Evolutionary conservation across 2,888 invertebrate genomes (phyloP).

Genomic region (Dilophus febrilis): DNA sequence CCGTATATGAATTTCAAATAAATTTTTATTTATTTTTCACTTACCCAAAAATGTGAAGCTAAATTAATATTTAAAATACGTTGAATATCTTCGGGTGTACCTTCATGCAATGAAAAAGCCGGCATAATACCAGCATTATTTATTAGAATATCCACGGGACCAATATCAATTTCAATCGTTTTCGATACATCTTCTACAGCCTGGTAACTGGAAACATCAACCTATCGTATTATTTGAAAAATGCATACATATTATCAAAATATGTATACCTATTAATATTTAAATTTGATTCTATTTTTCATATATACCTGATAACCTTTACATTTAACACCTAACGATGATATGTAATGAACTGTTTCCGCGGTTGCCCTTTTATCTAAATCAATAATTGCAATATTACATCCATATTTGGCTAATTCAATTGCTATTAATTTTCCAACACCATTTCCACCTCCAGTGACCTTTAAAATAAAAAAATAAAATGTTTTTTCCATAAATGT

Average conservation of each 20-base stretch:
- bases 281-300: too few relatives aligned
- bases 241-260: too few relatives aligned
- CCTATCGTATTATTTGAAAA: too few relatives aligned
- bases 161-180: constrained; percentile 25
- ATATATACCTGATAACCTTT: constrained; percentile 23
- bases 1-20: too few relatives aligned
- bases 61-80: constrained; percentile 30
- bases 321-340: constrained; percentile 19
- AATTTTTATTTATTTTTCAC: too few relatives aligned
- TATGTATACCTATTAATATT: too few relatives aligned
- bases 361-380: constrained; percentile 25
- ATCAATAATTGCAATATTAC: constrained; percentile 28
- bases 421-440: constrained; percentile 30
- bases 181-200: constrained; percentile 23
- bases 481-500: too few relatives aligned
- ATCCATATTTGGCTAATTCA: constrained; percentile 26
- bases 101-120: constrained; percentile 24
- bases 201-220: constrained; percentile 27
- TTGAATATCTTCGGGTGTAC: constrained; percentile 27
- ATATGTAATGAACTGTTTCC: constrained; percentile 24
- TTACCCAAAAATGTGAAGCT: constrained; percentile 30
- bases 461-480: too few relatives aligned
- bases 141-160: constrained; percentile 30
- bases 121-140: constrained; percentile 32
- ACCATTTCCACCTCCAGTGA: constrained; percentile 32